phyloP scores from a whole-genome alignment of 1,140 invertebrate species.

The Wiebesia pumilae region DNA sequence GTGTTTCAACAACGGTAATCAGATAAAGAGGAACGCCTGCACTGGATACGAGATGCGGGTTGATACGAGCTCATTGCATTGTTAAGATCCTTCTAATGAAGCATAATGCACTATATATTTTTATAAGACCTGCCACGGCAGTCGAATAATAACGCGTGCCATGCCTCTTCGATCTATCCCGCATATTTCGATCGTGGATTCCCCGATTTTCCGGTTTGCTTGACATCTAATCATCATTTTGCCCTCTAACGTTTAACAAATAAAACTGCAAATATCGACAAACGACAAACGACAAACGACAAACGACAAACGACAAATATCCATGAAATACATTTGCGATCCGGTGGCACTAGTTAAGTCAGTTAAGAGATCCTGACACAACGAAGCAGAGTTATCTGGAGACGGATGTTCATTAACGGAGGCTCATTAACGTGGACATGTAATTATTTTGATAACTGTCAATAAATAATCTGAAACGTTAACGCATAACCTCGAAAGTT shows the following conservation, averaged over 20 bases:
- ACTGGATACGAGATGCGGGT: not conserved
- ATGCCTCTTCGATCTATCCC: not conserved
- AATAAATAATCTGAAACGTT: no score
- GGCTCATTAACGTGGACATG: no score
- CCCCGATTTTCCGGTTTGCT: not conserved
- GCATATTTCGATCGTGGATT: not conserved
- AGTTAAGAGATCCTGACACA: not conserved
- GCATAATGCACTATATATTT: not conserved
- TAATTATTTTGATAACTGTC: no score
- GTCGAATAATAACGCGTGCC: not conserved
- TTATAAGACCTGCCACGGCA: not conserved
- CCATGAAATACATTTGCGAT: not conserved
- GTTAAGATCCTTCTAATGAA: not conserved
- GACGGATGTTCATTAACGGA: no score
- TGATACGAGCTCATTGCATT: not conserved
- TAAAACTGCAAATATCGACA: no score
- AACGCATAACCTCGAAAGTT: no score
- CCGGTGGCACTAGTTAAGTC: not conserved
- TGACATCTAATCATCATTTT: constrained; percentile 6
- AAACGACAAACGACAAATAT: not conserved
- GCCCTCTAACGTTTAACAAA: not conserved
- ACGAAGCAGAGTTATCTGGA: no score
- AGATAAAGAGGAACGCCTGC: no score
- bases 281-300: no score
- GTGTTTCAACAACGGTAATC: no score